A percentile compares a stretch with the other conserved stretches of the same genome.
These are phyloP conservation scores for Pterocles orientalis DNA, from an alignment of 2,113 vertebrate genomes.

Conservation along the genomic window DNA sequence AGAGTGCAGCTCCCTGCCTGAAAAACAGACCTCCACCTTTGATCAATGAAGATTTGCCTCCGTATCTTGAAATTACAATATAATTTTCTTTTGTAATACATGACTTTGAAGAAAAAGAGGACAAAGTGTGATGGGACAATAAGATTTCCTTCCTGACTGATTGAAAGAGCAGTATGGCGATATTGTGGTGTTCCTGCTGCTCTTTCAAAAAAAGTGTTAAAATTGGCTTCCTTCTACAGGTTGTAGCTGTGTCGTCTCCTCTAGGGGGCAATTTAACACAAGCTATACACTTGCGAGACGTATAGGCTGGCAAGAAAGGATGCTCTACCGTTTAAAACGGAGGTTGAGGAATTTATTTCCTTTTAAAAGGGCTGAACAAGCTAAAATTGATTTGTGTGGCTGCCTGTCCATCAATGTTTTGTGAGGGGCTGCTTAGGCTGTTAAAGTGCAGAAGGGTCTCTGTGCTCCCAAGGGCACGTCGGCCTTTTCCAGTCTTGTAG, in stretches of 20 bases:
- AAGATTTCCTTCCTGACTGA: neutral
- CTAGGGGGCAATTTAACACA: constrained; percentile 72
- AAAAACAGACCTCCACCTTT: neutral
- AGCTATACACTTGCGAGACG: neutral
- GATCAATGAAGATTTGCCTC: neutral
- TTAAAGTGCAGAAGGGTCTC: neutral
- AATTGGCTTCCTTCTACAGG: neutral
- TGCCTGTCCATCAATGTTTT: neutral
- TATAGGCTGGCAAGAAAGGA: neutral
- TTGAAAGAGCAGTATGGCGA: neutral
- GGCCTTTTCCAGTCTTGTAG: neutral
- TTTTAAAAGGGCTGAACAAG: constrained; percentile 10
- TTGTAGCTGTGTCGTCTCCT: neutral
- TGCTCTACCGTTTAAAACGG: neutral
- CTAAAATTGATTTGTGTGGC: neutral
- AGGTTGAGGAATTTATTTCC: constrained; percentile 31
- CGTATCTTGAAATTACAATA: neutral
- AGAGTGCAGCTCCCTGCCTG: neutral
- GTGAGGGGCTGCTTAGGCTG: neutral
- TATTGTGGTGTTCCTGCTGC: neutral
- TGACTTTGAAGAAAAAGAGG: neutral
- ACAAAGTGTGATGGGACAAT: neutral
- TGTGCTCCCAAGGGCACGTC: neutral
- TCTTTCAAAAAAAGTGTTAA: neutral
- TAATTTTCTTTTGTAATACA: neutral